Conservation (phyloP, 2,797 vertebrate species). For the Oceanodroma leucorhoa region DNA sequence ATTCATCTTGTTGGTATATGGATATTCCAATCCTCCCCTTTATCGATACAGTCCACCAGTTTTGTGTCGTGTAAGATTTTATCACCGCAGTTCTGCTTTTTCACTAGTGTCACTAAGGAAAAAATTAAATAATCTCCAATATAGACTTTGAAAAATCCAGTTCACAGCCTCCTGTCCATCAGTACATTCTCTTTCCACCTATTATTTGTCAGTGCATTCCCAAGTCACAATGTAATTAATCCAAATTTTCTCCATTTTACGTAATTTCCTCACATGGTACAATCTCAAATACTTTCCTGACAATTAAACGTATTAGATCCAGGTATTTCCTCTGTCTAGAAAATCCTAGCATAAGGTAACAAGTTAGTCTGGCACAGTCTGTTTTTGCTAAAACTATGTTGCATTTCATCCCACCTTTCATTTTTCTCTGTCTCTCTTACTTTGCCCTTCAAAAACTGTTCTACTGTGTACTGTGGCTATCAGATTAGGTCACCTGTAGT, state of each 20-base stretch:
- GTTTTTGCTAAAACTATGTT: neutral
- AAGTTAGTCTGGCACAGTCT: neutral
- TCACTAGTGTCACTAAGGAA: neutral
- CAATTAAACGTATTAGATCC: neutral
- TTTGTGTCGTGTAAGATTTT: fast-evolving
- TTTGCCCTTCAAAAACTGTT: neutral
- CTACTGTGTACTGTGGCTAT: neutral
- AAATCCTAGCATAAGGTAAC: neutral
- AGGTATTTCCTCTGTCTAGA: neutral
- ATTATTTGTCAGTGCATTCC: neutral
- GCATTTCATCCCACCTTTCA: neutral
- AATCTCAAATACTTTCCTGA: neutral
- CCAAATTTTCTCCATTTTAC: neutral
- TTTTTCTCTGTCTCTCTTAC: neutral
- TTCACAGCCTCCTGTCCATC: neutral
- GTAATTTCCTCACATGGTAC: fast-evolving
- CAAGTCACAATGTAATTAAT: neutral
- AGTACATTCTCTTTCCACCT: neutral
- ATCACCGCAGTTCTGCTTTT: neutral
- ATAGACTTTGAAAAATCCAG: neutral
- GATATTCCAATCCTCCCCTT: neutral
- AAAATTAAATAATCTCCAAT: neutral
- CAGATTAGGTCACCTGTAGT: neutral
- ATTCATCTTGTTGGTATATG: neutral
- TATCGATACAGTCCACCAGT: neutral